Evolutionary conservation across 1,140 invertebrate species (phyloP).

Genomic region (Aradophagus sp.): DNA sequence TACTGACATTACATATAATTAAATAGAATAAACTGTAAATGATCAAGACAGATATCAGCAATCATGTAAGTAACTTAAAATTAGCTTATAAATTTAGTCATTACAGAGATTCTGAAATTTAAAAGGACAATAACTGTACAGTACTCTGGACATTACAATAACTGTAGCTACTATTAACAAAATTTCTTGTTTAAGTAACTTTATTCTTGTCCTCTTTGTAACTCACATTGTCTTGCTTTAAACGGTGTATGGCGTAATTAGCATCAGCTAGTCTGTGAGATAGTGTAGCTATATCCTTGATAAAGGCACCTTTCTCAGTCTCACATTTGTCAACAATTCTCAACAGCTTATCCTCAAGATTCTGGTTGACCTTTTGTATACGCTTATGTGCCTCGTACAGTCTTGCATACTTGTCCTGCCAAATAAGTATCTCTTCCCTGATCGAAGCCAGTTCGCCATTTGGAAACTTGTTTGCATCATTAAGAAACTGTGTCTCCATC

Average conservation of each 20-base stretch:
- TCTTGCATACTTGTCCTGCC: slow-evolving; percentile 92
- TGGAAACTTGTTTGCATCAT: slow-evolving; percentile 84
- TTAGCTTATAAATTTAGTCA: too few species aligned
- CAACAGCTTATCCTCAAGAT: slow-evolving; percentile 94
- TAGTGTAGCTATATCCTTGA: slow-evolving; percentile 89
- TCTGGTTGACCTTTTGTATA: slow-evolving; percentile 96
- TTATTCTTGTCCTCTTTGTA: too few species aligned
- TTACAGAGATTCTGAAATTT: too few species aligned
- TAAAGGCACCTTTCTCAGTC: slow-evolving; percentile 90
- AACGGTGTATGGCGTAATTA: slow-evolving; percentile 87
- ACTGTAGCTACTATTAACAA: too few species aligned
- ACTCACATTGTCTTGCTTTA: slow-evolving; percentile 94
- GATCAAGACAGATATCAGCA: too few species aligned
- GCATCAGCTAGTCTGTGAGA: slow-evolving; percentile 92
- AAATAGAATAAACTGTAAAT: too few species aligned
- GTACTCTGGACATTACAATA: too few species aligned
- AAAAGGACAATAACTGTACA: too few species aligned
- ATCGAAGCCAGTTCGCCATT: slow-evolving; percentile 84
- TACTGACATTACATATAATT: too few species aligned
- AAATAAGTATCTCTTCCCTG: slow-evolving; percentile 88
- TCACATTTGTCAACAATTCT: slow-evolving; percentile 95
- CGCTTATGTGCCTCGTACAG: slow-evolving; percentile 94
- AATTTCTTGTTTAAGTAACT: too few species aligned
- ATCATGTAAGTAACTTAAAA: too few species aligned
- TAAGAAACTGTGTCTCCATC: slow-evolving; percentile 89